Conservation (phyloP, 2,888 invertebrate species). For the Alloplasta piceator region DNA sequence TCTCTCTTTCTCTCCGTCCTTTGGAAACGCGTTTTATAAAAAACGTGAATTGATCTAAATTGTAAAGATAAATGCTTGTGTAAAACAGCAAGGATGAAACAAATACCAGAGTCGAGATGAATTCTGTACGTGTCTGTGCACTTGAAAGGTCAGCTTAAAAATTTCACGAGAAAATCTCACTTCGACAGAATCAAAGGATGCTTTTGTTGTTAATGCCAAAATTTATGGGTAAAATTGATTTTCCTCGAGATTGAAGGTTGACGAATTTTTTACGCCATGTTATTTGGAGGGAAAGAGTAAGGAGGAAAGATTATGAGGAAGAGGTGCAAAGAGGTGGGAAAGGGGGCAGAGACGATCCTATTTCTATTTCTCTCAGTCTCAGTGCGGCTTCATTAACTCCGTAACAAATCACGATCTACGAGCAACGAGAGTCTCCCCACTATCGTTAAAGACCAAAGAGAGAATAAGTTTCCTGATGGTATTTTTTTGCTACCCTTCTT, state of each 20-base stretch:
- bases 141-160: slow-evolving; percentile 9
- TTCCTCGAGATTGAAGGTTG: too few relatives aligned
- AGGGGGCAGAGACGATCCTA: slow-evolving; percentile 4
- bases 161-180: slow-evolving; percentile 1
- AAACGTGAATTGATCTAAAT: slow-evolving; percentile 66
- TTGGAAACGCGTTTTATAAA: not conserved
- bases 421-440: slow-evolving; percentile 77
- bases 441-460: slow-evolving; percentile 80
- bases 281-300: slow-evolving; percentile 39
- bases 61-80: slow-evolving; percentile 63
- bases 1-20: too few relatives aligned
- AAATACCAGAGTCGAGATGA: slow-evolving; percentile 33
- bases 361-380: slow-evolving; percentile 57
- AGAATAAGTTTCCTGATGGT: slow-evolving; percentile 72
- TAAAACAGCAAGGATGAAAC: slow-evolving; percentile 34
- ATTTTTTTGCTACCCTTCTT: slow-evolving; percentile 75
- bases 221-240: too few relatives aligned
- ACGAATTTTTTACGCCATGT: not conserved
- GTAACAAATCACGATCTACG: slow-evolving; percentile 83
- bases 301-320: slow-evolving; percentile 1
- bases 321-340: slow-evolving; percentile 21
- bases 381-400: slow-evolving; percentile 82
- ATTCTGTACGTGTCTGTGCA: slow-evolving; percentile 1
- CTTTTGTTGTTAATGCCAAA: too few relatives aligned
- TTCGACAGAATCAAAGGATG: too few relatives aligned